Base-by-base conservation (phyloP, 1,140 invertebrate genomes). In the Drosophila pseudoobscura region DNA sequence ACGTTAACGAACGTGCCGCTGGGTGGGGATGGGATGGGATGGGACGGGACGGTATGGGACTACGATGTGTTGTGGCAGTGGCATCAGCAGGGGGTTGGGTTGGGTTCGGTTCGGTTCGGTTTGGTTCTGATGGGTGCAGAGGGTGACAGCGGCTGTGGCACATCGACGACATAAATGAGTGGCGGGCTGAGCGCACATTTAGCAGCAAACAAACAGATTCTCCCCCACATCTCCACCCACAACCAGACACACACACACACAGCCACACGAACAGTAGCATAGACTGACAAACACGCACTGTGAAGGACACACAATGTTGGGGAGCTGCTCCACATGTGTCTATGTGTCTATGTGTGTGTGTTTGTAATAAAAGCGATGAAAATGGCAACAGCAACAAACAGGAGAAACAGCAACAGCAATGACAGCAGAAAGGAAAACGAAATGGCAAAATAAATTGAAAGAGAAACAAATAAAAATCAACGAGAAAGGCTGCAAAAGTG, bases 381-480 rank as follows among this genome's bases (percentile, higher is more conserved):
- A 87, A 87, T 88, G 82, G 82, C 83, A 74, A 73, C 77, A 78
- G 75, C 73, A 78, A 76, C 72, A 56, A 73, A 76, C 76, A 78
- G 68, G 57, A 78, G 64, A 80, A 80, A 50, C 65, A 64, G 78
- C 82, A 88, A 76, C 82, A 85, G 66, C 78, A 88, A 87, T 87
- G 82, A 87, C 82, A 88, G 83, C 78, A 87, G 83, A 88, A 87
- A 87, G 83, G 79, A 87, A 87, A 87, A 88, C 83, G 84, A 87
- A 87, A 88, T 87, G 83, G 78, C 83, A 87, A 87, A 87, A 87
- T 87, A 87, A 87, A 87, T 87, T 87, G 83, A 87, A 87, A 87
- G 83, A 88, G 83, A 88, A 87, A 87, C 83, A 87, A 87, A 87
- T 87, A 87, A 87, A 87, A 87, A 87, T 87, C 83, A 87, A 87